These are phyloP conservation scores for Hermaeophaga mercurialis DNA, from an alignment of 2,888 invertebrate genomes.

Conservation along the genomic window DNA sequence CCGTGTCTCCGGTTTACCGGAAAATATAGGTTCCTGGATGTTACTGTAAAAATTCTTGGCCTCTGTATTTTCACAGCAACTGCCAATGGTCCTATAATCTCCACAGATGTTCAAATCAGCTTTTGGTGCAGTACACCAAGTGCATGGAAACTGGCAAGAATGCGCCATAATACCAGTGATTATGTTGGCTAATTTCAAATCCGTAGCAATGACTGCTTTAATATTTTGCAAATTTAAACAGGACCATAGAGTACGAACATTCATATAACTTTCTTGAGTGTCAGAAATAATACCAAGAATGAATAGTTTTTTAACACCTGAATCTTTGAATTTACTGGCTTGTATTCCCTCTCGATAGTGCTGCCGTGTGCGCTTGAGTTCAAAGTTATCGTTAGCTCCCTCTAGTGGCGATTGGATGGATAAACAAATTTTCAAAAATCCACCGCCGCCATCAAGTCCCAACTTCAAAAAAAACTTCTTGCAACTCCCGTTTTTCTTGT, in stretches of 20 bases:
- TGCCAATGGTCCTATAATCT: too few species aligned
- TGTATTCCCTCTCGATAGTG: neutral
- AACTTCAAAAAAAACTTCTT: neutral
- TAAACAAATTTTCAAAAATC: neutral
- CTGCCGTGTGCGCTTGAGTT: too few species aligned
- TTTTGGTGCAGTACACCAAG: too few species aligned
- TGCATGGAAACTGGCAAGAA: too few species aligned
- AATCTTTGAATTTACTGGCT: neutral
- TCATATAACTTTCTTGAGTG: neutral
- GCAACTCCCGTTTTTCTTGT: too few species aligned
- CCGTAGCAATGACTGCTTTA: neutral
- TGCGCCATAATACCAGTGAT: too few species aligned
- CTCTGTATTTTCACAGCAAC: too few species aligned
- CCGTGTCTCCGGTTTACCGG: too few species aligned
- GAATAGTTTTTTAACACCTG: neutral
- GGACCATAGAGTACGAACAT: neutral
- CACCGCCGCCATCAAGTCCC: neutral
- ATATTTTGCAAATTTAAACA: neutral
- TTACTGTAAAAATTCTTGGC: neutral
- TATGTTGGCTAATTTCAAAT: neutral
- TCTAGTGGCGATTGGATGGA: neutral
- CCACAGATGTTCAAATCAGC: too few species aligned
- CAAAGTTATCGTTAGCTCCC: too few species aligned
- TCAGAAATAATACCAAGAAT: neutral
- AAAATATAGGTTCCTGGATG: neutral